Conservation (phyloP, 1,140 invertebrate genomes). For the Sitobion miscanthi region DNA sequence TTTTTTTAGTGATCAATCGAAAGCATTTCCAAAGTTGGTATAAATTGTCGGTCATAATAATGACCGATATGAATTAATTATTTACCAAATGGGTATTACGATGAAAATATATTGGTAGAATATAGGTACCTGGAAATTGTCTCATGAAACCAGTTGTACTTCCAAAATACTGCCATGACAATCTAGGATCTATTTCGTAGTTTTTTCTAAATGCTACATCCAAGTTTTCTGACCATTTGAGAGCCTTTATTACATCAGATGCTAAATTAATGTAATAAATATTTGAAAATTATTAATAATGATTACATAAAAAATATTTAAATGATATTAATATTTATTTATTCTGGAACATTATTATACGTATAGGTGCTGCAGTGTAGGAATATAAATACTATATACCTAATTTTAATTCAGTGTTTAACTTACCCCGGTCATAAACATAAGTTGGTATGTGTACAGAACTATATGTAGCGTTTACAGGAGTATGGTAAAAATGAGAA, state of each 20-base stretch:
- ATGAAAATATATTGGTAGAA: background rate
- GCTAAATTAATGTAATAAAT: constrained; percentile 61
- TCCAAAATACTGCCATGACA: constrained; percentile 97
- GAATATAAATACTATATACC: no score
- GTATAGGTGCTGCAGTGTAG: background rate
- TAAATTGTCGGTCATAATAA: background rate
- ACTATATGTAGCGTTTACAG: constrained; percentile 83
- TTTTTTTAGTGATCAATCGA: background rate
- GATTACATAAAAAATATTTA: background rate
- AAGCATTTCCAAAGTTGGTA: background rate
- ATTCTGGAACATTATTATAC: background rate
- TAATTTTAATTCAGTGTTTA: background rate
- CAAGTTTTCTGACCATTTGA: constrained; percentile 81
- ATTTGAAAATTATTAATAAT: constrained; percentile 41
- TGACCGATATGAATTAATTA: background rate
- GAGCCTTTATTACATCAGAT: constrained; percentile 66
- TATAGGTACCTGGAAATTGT: constrained; percentile 80
- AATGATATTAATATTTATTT: background rate
- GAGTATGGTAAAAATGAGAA: constrained; percentile 78
- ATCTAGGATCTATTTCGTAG: constrained; percentile 82
- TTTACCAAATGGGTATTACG: background rate
- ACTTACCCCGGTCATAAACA: constrained; percentile 85
- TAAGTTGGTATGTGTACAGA: constrained; percentile 95
- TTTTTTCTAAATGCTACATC: constrained; percentile 89
- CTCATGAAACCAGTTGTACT: constrained; percentile 94